Evolutionary conservation across 2,888 invertebrate species (phyloP).

Genomic region (Sesia bembeciformis): DNA sequence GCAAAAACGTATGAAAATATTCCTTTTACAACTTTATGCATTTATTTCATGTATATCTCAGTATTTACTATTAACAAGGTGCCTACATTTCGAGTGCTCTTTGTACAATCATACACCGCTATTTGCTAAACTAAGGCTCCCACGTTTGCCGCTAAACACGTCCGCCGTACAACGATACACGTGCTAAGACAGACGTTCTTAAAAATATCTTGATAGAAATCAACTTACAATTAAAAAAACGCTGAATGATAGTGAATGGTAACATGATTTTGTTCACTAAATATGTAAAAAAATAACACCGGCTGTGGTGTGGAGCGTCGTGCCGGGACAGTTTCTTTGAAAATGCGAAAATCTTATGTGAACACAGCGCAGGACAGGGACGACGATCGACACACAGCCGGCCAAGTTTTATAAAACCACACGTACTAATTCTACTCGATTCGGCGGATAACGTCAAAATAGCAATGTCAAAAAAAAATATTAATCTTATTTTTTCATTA

Average conservation of each 20-base stretch:
- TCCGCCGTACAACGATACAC: not conserved
- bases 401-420: no score
- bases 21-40: slow-evolving; percentile 57
- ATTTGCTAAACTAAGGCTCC: slow-evolving; percentile 46
- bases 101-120: slow-evolving; percentile 66
- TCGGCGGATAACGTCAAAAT: no score
- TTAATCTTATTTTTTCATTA: no score
- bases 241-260: slow-evolving; percentile 65
- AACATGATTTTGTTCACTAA: slow-evolving; percentile 68
- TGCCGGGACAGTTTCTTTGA: no score
- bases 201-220: slow-evolving; percentile 33
- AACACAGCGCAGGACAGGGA: no score
- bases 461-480: no score
- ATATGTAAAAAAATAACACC: slow-evolving; percentile 10
- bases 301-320: no score
- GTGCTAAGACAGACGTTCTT: slow-evolving; percentile 21
- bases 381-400: no score
- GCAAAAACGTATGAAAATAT: slow-evolving; percentile 75
- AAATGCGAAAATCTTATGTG: no score
- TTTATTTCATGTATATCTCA: slow-evolving; percentile 54
- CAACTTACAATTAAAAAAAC: slow-evolving; percentile 54
- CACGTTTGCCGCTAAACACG: slow-evolving; percentile 5
- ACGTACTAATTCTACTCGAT: no score
- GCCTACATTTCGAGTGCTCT: slow-evolving; percentile 62
- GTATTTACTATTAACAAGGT: slow-evolving; percentile 64